phyloP scores from a whole-genome alignment of 1,140 invertebrate species.

The Trinorchestia longiramus region DNA sequence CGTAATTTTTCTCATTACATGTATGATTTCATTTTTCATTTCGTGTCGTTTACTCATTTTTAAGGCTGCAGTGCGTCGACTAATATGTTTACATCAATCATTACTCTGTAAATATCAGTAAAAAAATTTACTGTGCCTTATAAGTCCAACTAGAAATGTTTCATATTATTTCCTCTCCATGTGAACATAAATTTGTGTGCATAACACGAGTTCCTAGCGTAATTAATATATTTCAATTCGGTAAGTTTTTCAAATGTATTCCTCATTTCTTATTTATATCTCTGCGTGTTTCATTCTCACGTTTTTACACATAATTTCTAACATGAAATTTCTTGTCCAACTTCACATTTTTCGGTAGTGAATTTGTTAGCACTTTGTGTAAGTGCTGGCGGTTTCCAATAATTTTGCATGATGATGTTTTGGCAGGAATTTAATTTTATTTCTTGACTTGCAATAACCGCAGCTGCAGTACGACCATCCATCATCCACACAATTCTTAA shows the following conservation, averaged over 20 bases:
- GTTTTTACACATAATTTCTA: too few relatives aligned
- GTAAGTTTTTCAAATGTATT: too few relatives aligned
- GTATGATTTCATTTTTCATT: not conserved
- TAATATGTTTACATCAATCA: not conserved
- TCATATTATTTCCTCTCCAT: not conserved
- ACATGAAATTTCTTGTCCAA: not conserved
- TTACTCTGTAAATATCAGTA: not conserved
- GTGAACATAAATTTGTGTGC: too few relatives aligned
- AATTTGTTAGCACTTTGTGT: not conserved
- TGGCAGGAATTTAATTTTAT: not conserved
- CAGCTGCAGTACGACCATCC: not conserved
- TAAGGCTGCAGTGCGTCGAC: not conserved
- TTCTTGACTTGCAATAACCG: conserved; percentile 18
- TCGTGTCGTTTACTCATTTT: not conserved
- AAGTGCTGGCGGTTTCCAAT: not conserved
- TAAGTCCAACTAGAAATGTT: not conserved
- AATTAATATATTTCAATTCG: too few relatives aligned
- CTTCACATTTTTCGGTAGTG: not conserved
- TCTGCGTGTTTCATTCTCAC: too few relatives aligned
- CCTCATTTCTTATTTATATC: too few relatives aligned
- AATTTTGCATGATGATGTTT: not conserved
- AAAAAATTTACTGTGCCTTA: not conserved
- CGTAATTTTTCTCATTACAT: not conserved
- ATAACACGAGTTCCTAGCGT: too few relatives aligned
- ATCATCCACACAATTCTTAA: conserved; percentile 10